Evolutionary conservation across 2,888 invertebrate species (phyloP).

Genomic region (Nezara viridula): DNA sequence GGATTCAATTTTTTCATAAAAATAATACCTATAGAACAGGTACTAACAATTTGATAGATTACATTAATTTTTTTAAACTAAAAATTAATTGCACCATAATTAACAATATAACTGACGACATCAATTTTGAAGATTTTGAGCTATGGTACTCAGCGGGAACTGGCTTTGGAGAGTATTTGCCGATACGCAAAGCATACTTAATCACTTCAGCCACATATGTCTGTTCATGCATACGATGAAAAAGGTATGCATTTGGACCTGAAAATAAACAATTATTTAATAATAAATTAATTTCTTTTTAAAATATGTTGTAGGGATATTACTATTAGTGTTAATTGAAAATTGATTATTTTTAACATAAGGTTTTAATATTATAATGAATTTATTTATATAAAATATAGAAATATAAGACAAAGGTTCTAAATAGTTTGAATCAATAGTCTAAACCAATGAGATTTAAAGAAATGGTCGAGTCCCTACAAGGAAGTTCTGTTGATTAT

Average conservation of each 20-base stretch:
- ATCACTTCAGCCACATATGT: conserved; percentile 89
- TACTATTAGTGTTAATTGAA: too few species aligned
- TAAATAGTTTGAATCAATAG: too few species aligned
- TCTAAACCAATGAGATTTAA: too few species aligned
- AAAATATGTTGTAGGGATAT: too few species aligned
- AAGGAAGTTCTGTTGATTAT: too few species aligned
- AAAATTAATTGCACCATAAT: background rate
- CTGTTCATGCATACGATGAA: conserved; percentile 91
- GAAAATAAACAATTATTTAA: conserved; percentile 66
- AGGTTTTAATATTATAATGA: too few species aligned
- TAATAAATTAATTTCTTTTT: background rate
- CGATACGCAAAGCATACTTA: conserved; percentile 85
- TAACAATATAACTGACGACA: background rate
- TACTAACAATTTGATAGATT: background rate
- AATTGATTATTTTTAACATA: too few species aligned
- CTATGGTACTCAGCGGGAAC: background rate
- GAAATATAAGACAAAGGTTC: too few species aligned
- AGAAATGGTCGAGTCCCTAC: too few species aligned
- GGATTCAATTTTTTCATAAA: background rate
- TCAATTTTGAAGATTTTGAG: background rate
- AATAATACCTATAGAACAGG: background rate
- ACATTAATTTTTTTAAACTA: background rate
- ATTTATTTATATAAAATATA: too few species aligned
- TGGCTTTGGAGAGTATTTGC: conserved; percentile 67
- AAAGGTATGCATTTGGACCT: conserved; percentile 91